Conservation (phyloP, 2,888 invertebrate species). For the Nephrotoma flavescens region DNA sequence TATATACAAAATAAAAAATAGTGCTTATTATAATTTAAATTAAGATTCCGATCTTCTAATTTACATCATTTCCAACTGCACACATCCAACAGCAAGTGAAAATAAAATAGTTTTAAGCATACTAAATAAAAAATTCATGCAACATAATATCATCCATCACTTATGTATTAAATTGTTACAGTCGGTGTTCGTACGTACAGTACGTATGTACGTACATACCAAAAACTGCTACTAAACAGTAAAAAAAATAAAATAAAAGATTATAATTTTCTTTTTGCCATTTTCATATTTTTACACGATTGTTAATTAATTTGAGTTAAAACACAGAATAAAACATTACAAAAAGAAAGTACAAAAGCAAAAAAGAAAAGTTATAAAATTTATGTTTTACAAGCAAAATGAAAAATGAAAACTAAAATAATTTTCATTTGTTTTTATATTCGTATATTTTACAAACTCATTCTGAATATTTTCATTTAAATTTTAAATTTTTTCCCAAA, state of each 20-base stretch:
- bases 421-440: background rate
- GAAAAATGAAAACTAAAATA: background rate
- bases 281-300: background rate
- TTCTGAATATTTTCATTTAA: background rate
- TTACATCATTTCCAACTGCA: background rate
- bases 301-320: background rate
- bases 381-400: background rate
- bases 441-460: background rate
- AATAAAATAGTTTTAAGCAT: background rate
- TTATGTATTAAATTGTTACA: background rate
- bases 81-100: background rate
- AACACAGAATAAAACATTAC: background rate
- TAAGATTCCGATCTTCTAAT: background rate
- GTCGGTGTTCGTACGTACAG: background rate
- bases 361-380: background rate
- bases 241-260: background rate
- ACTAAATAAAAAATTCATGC: background rate
- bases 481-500: background rate
- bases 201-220: background rate
- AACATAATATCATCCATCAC: background rate
- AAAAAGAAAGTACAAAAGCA: background rate
- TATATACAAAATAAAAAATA: background rate
- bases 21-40: background rate
- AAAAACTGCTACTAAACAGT: background rate
- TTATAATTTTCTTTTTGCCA: background rate